Percentiles rank a stretch among this genome's conserved stretches.
phyloP scores from a whole-genome alignment of 2,113 vertebrate genomes.

The Clarias magur region DNA sequence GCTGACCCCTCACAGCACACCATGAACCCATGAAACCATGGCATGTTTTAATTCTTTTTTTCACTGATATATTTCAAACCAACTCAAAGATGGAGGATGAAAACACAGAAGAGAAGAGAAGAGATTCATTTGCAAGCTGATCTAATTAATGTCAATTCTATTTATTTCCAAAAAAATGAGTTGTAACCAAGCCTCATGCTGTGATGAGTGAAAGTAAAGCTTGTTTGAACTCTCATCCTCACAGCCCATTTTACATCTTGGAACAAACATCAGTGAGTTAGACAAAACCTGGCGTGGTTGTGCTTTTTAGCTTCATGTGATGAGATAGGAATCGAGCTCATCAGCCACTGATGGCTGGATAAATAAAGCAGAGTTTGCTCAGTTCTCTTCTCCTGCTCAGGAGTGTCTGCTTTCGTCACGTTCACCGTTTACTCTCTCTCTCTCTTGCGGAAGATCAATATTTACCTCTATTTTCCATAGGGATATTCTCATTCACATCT shows the following conservation, averaged over 20 bases:
- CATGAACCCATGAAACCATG: too few relatives aligned
- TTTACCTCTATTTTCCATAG: conserved; percentile 60
- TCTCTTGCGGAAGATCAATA: conserved; percentile 58
- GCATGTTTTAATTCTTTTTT: not conserved
- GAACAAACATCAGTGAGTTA: conserved; percentile 55
- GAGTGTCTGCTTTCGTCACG: conserved; percentile 41
- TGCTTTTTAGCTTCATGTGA: conserved; percentile 52
- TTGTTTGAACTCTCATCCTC: conserved; percentile 49
- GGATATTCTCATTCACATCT: conserved; percentile 16
- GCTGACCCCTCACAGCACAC: not conserved
- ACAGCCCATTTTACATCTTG: conserved; percentile 49
- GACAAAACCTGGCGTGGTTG: conserved; percentile 50
- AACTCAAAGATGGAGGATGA: not conserved
- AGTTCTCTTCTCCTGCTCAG: conserved; percentile 54
- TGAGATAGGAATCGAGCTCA: conserved; percentile 62
- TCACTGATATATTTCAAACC: not conserved
- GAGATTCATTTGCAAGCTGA: not conserved
- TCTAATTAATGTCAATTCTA: not conserved
- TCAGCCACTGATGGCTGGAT: conserved; percentile 63
- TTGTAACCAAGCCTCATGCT: not conserved
- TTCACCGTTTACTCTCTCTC: conserved; percentile 56
- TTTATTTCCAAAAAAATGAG: not conserved
- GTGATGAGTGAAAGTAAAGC: conserved; percentile 11
- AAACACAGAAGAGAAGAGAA: not conserved
- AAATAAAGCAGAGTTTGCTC: conserved; percentile 67